These are phyloP conservation scores for Pogona vitticeps DNA, from an alignment of 2,113 vertebrate genomes.

Conservation along the genomic window DNA sequence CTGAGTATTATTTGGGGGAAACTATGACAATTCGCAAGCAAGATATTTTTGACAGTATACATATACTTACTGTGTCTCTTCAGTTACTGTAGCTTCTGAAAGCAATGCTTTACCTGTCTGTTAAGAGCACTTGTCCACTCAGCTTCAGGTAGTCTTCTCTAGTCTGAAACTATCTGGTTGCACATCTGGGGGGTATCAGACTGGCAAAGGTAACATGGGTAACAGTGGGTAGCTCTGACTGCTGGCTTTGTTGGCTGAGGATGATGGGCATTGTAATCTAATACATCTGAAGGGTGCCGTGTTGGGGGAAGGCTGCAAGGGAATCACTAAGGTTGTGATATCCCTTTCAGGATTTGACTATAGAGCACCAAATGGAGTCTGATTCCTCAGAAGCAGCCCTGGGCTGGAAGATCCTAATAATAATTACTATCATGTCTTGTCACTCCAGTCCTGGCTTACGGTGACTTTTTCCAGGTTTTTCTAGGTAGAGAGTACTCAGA, in stretches of 20 bases:
- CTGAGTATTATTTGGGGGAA: background rate
- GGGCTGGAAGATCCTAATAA: too few relatives aligned
- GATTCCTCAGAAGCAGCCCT: too few relatives aligned
- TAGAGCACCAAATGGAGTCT: too few relatives aligned
- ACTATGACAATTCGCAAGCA: background rate
- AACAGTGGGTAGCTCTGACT: background rate
- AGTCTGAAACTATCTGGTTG: background rate
- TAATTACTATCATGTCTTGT: too few relatives aligned
- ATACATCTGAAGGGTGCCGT: background rate
- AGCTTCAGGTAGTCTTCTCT: background rate
- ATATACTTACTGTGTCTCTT: background rate
- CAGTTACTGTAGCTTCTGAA: background rate
- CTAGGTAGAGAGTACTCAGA: too few relatives aligned
- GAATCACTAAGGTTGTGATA: too few relatives aligned
- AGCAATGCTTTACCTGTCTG: background rate
- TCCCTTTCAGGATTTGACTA: too few relatives aligned
- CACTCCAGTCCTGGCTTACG: too few relatives aligned
- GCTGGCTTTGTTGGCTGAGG: background rate
- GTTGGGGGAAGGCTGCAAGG: too few relatives aligned
- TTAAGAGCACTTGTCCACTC: background rate
- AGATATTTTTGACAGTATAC: background rate
- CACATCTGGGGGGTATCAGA: too few relatives aligned
- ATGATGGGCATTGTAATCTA: background rate
- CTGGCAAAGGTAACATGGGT: too few relatives aligned
- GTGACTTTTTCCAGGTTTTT: too few relatives aligned